Evolutionary conservation across 1,140 invertebrate species (phyloP).

Genomic region (Pentalonia nigronervosa): DNA sequence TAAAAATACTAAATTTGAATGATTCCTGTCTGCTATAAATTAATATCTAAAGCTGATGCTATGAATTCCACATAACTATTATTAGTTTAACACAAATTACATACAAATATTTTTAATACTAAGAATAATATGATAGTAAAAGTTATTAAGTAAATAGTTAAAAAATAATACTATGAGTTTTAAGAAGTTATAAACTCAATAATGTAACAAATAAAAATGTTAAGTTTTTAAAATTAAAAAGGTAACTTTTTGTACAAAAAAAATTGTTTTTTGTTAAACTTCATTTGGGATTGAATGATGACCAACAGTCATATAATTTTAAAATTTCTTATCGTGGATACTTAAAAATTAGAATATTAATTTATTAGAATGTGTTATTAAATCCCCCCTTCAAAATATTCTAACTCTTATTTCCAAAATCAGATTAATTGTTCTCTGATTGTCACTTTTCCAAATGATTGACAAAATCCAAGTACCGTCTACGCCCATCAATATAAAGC

Average conservation of each 20-base stretch:
- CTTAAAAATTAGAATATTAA: background rate
- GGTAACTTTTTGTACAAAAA: conserved; percentile 9
- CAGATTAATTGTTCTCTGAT: background rate
- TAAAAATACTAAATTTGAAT: background rate
- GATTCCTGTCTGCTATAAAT: background rate
- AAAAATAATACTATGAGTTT: background rate
- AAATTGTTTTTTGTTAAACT: background rate
- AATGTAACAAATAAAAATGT: background rate
- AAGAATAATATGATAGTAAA: background rate
- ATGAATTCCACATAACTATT: background rate
- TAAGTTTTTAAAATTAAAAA: conserved; percentile 19
- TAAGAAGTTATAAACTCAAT: background rate
- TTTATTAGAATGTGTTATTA: background rate
- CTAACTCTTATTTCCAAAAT: background rate
- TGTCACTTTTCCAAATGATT: background rate
- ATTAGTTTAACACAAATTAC: background rate
- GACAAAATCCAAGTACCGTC: conserved; percentile 63
- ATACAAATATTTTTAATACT: background rate
- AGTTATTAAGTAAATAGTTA: background rate
- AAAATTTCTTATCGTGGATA: background rate
- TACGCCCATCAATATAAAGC: conserved; percentile 77
- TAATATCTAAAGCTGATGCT: background rate
- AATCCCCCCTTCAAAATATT: background rate
- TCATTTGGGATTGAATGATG: background rate
- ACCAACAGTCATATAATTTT: background rate